Evolutionary conservation across 1,140 invertebrate species (phyloP).

Genomic region (Eubasilissa regina): DNA sequence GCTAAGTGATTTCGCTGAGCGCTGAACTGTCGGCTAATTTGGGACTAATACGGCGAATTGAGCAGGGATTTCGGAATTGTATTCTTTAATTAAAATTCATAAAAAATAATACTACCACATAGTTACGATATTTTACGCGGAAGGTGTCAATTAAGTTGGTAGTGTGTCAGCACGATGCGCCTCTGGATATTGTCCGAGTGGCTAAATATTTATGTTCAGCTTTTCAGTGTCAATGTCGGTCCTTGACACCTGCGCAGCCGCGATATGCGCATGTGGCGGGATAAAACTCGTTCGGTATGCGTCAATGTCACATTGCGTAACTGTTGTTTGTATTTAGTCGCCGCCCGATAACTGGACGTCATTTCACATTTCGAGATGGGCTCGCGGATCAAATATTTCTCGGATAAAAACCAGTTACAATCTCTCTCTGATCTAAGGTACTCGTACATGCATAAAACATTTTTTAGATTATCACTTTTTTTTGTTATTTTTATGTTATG

Average conservation of each 20-base stretch:
- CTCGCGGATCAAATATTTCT: not conserved
- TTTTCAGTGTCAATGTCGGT: conserved; percentile 43
- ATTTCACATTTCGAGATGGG: not conserved
- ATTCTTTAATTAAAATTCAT: too few species aligned
- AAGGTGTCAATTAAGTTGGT: too few species aligned
- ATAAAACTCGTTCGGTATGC: conserved; percentile 32
- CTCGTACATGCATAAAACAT: too few species aligned
- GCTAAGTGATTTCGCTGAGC: too few species aligned
- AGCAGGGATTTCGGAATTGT: too few species aligned
- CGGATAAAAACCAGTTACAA: not conserved
- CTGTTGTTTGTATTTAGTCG: not conserved
- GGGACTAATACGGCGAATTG: too few species aligned
- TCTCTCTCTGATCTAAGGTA: not conserved
- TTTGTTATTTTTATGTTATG: too few species aligned
- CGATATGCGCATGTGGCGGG: not conserved
- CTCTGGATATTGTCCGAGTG: not conserved
- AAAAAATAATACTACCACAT: too few species aligned
- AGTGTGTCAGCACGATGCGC: not conserved
- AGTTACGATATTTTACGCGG: too few species aligned
- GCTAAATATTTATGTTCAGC: not conserved
- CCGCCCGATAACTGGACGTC: too few species aligned
- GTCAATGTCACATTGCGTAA: conserved; percentile 1
- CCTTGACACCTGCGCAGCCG: conserved; percentile 13
- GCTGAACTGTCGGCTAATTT: too few species aligned
- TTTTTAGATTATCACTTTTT: too few species aligned